A percentile compares a stretch with the other conserved stretches of the same genome.
Conservation (phyloP, 2,113 vertebrate species). For the Takifugu bimaculatus region DNA sequence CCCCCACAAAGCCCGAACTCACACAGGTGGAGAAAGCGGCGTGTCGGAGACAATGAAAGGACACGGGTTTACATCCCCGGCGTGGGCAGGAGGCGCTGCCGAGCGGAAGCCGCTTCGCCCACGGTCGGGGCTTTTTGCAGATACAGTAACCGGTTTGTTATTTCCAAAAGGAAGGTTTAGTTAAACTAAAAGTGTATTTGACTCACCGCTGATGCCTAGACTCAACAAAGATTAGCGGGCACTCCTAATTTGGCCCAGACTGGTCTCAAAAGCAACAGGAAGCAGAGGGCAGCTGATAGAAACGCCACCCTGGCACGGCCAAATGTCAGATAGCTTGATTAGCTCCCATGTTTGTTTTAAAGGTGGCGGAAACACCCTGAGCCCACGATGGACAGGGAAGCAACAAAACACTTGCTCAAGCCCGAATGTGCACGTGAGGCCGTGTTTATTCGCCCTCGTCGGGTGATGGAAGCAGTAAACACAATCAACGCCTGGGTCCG, state of each 20-base stretch:
- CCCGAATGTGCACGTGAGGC: constrained; percentile 5
- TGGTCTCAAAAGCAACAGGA: constrained; percentile 76
- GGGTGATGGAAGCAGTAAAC: background rate
- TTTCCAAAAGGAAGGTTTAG: constrained; percentile 32
- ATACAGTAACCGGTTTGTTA: constrained; percentile 44
- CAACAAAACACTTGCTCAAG: constrained; percentile 16
- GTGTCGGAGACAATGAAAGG: constrained; percentile 36
- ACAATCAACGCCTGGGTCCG: too few relatives aligned
- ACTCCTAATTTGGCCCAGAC: constrained; percentile 75
- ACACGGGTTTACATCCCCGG: constrained; percentile 20
- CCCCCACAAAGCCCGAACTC: constrained; percentile 39
- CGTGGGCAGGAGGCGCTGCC: constrained; percentile 44
- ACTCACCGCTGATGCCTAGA: constrained; percentile 40
- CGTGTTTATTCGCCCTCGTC: constrained; percentile 6
- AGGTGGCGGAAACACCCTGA: constrained; percentile 34
- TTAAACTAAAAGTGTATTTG: constrained; percentile 48
- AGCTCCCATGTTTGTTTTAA: constrained; percentile 54
- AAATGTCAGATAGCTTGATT: constrained; percentile 59
- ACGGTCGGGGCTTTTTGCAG: constrained; percentile 24
- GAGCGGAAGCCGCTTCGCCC: constrained; percentile 32
- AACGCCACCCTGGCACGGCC: constrained; percentile 65
- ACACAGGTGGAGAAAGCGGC: constrained; percentile 29
- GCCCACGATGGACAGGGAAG: constrained; percentile 22
- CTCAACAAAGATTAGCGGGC: constrained; percentile 67
- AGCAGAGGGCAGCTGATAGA: constrained; percentile 70